These are phyloP conservation scores for Yoshiicerus persimilis DNA, from an alignment of 1,140 invertebrate genomes.

Conservation along the genomic window DNA sequence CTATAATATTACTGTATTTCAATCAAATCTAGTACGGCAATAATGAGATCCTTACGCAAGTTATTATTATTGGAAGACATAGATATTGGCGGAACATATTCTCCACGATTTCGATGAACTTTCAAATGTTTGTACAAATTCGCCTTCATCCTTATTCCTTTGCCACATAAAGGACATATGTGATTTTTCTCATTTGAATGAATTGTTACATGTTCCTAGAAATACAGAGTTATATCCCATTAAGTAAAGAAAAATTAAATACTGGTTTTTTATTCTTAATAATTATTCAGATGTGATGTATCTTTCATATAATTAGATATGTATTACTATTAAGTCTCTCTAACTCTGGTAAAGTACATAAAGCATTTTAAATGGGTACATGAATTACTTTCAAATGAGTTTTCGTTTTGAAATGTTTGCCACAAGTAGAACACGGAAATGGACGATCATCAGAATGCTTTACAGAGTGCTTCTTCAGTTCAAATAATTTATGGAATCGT, in stretches of 20 bases:
- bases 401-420: conserved; percentile 36
- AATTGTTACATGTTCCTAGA: conserved; percentile 35
- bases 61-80: not conserved
- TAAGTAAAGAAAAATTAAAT: too few species aligned
- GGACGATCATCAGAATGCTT: conserved; percentile 43
- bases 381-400: conserved; percentile 31
- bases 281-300: too few species aligned
- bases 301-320: too few species aligned
- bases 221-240: not conserved
- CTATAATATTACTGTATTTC: too few species aligned
- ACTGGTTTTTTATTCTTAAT: too few species aligned
- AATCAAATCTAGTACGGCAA: not conserved
- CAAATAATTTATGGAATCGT: conserved; percentile 36
- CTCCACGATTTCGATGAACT: conserved; percentile 36
- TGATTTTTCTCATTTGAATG: conserved; percentile 33
- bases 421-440: conserved; percentile 27
- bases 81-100: conserved; percentile 32
- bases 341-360: not conserved
- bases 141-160: conserved; percentile 38
- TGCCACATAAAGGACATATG: conserved; percentile 35
- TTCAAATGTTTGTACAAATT: conserved; percentile 39
- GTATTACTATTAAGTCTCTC: too few species aligned
- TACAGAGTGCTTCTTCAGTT: conserved; percentile 45
- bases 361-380: not conserved
- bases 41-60: not conserved